These are phyloP conservation scores for Mus musculus DNA, from an alignment of 2,113 vertebrate species.

Conservation along the genomic window DNA sequence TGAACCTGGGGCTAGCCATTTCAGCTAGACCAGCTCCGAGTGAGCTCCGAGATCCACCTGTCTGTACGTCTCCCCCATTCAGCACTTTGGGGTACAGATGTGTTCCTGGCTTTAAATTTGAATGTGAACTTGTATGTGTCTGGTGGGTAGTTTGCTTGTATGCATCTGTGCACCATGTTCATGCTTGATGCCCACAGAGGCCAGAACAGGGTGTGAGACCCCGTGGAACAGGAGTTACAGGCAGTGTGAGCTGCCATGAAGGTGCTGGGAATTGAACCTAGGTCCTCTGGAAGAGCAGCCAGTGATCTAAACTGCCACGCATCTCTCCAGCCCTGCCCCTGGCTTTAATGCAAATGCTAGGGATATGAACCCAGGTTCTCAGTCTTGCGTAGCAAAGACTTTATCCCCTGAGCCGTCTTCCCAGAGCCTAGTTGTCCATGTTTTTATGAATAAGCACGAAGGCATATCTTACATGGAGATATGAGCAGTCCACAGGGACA, in stretches of 20 bases:
- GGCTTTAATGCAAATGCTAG: too few relatives aligned
- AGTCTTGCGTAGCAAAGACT: too few relatives aligned
- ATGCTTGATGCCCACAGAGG: neutral
- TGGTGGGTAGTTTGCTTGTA: too few relatives aligned
- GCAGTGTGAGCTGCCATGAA: neutral
- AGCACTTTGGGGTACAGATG: neutral
- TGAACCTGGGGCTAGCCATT: neutral
- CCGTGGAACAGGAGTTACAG: neutral
- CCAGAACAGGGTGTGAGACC: neutral
- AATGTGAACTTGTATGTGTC: neutral
- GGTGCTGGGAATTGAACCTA: neutral
- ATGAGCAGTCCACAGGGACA: neutral
- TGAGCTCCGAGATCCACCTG: neutral
- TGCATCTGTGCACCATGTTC: neutral
- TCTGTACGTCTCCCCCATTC: neutral
- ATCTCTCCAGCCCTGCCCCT: neutral
- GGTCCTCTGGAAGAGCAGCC: neutral
- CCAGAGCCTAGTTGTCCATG: neutral
- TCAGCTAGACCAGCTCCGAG: neutral
- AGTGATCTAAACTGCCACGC: neutral
- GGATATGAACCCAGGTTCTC: neutral
- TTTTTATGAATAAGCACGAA: neutral
- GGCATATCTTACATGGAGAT: neutral
- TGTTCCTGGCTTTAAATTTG: neutral
- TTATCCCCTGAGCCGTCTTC: too few relatives aligned